phyloP scores from a whole-genome alignment of 64 coral and sea anemone genomes.

The Actinia equina region DNA sequence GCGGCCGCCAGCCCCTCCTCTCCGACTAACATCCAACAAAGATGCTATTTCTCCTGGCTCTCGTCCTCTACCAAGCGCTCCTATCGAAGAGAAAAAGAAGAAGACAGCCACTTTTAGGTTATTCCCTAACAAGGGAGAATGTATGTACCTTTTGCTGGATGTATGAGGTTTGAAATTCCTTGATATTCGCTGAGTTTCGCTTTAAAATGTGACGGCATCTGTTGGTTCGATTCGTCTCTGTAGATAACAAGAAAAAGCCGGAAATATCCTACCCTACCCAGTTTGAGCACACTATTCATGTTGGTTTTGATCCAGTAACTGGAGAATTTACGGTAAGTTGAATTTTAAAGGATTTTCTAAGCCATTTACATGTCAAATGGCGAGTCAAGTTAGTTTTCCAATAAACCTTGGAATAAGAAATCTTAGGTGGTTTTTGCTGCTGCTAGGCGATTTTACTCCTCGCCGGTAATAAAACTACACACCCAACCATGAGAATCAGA shows the following conservation, averaged over 20 bases:
- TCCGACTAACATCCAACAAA: conserved; percentile 81
- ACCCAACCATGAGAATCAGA: conserved; percentile 7
- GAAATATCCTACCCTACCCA: conserved; percentile 95
- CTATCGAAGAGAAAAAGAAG: conserved; percentile 94
- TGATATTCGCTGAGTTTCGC: neutral
- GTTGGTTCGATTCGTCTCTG: conserved; percentile 42
- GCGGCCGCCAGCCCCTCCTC: conserved; percentile 97
- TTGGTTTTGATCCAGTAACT: conserved; percentile 98
- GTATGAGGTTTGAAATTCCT: conserved; percentile 1
- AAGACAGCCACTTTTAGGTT: conserved; percentile 90
- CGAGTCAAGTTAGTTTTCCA: conserved; percentile 23
- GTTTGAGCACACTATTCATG: conserved; percentile 99
- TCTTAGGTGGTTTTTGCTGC: neutral
- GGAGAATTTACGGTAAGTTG: conserved; percentile 98
- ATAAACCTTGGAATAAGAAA: conserved; percentile 22
- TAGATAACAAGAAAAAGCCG: conserved; percentile 80
- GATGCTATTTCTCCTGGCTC: conserved; percentile 86
- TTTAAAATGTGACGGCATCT: conserved; percentile 31
- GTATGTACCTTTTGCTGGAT: conserved; percentile 10
- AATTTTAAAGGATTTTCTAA: conserved; percentile 10
- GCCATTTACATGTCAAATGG: neutral
- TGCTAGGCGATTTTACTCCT: neutral
- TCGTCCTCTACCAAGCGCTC: conserved; percentile 94
- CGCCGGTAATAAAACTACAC: conserved; percentile 16
- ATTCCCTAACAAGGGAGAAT: conserved; percentile 83